A percentile compares a stretch with the other conserved stretches of the same genome.
Evolutionary conservation across 1,140 invertebrate genomes (phyloP).

Genomic region (Lepidurus packardi): DNA sequence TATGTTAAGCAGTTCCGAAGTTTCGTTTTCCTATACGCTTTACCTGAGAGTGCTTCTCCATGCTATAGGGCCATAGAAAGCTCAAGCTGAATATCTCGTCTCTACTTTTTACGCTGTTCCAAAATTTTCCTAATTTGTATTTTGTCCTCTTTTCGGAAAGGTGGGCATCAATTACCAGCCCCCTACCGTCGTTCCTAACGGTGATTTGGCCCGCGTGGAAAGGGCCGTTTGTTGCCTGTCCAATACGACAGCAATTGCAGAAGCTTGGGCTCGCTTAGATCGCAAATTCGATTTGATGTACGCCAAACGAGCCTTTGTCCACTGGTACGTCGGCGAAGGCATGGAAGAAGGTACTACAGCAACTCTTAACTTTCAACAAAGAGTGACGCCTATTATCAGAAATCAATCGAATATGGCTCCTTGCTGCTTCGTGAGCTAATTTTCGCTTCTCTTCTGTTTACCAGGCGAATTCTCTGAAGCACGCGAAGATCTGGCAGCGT

Average conservation of each 20-base stretch:
- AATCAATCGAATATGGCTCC: neutral
- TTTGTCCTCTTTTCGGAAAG: neutral
- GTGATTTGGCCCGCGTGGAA: slow-evolving; percentile 64
- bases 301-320: slow-evolving; percentile 45
- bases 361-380: slow-evolving; percentile 29
- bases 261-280: slow-evolving; percentile 52
- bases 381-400: slow-evolving; percentile 47
- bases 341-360: slow-evolving; percentile 52
- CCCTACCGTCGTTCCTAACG: slow-evolving; percentile 73
- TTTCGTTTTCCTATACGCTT: neutral
- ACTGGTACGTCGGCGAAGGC: slow-evolving; percentile 49
- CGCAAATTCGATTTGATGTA: slow-evolving; percentile 53
- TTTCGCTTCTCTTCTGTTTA: slow-evolving; percentile 23
- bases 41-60: neutral
- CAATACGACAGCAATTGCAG: slow-evolving; percentile 46
- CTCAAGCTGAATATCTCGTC: no score
- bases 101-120: neutral
- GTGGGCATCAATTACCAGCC: slow-evolving; percentile 55
- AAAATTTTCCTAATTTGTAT: neutral
- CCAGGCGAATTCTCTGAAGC: slow-evolving; percentile 53
- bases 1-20: neutral
- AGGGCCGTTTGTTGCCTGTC: slow-evolving; percentile 43
- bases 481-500: slow-evolving; percentile 51
- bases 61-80: no score
- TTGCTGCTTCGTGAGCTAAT: neutral